Evolutionary conservation across 2,888 invertebrate species (phyloP), one percentile per base, ranked within the genome.

Genomic region (Tipula unca): DNA sequence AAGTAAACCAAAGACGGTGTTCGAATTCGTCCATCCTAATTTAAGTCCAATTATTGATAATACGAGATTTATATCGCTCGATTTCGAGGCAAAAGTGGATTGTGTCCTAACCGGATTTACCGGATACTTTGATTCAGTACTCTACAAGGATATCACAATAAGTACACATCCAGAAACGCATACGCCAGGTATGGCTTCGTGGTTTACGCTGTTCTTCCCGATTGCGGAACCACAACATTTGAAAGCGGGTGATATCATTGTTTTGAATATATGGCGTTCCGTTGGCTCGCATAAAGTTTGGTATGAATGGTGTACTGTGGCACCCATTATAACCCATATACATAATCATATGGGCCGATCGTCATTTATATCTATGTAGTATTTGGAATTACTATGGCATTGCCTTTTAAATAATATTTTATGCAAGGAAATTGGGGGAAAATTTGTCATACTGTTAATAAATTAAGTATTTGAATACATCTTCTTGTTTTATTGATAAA

Each of bases 141-240:
- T 99, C 17, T 99, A 96, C 90, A 95, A 95, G 87, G 94, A 96
- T 88, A 94, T 98, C 86, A 94, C 91, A 88, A 92, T 99, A 85
- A 99, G 99, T 90, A 99, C 97, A 88, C 94, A 96, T 88, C 99
- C 99, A 0, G 92, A 93, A 84, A 96, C 96, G 0, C 96, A 97
- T 90, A 97, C 98, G 25, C 93, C 93, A 0, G 97, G 96, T 88
- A 97, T 99, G 97, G 96, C 98, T 89, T 98, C 98, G 87, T 99
- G 99, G 99, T 99, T 99, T 90, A 98, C 99, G 5, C 96, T 98
- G 87, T 96, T 96, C 88, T 98, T 99, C 89, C 99, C 99, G 8
- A 93, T 98, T 84, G 93, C 93, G 91, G 89, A 89, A 86, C 90
- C 91, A 0, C 87, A 88, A 35, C 93, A 94, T 86, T 90, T 98